Conservation (phyloP, 37 sponge, comb jelly and placozoan species). For the Chondrilla cf. caribensis region DNA sequence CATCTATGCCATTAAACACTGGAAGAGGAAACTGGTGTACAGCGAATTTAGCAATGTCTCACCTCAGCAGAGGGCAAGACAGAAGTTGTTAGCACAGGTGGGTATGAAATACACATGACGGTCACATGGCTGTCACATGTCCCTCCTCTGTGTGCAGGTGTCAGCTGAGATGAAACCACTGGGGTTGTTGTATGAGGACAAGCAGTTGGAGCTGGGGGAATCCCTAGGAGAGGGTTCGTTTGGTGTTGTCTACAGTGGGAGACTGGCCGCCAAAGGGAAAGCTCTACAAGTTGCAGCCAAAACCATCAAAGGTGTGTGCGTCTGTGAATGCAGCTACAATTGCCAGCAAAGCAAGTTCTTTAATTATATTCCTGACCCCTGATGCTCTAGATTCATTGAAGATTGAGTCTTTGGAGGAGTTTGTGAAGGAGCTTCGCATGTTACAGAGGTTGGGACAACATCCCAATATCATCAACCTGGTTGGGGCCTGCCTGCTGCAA, state of each 20-base stretch:
- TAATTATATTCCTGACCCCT: too few relatives aligned
- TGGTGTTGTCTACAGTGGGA: slow-evolving; percentile 13
- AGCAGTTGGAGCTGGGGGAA: background rate
- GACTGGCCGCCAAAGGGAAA: background rate
- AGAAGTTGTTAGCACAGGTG: background rate
- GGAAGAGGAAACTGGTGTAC: too few relatives aligned
- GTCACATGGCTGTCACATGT: background rate
- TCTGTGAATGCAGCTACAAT: too few relatives aligned
- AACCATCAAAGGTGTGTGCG: slow-evolving; percentile 8
- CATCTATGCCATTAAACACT: too few relatives aligned
- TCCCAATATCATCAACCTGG: background rate
- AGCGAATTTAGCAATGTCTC: too few relatives aligned
- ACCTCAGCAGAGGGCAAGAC: background rate
- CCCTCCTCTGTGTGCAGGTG: too few relatives aligned
- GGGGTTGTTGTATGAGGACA: background rate
- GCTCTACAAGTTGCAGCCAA: background rate
- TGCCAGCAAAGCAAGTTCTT: too few relatives aligned
- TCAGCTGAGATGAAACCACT: background rate
- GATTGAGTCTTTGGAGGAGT: slow-evolving; percentile 16
- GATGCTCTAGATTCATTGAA: background rate
- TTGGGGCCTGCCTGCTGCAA: background rate
- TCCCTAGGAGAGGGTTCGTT: background rate
- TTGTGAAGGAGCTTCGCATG: slow-evolving; percentile 18
- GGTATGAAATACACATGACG: background rate
- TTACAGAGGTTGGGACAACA: background rate